A percentile compares a stretch with the other conserved stretches of the same genome.
Evolutionary conservation across 2,113 vertebrate species (phyloP).

Genomic region (Verasper variegatus): DNA sequence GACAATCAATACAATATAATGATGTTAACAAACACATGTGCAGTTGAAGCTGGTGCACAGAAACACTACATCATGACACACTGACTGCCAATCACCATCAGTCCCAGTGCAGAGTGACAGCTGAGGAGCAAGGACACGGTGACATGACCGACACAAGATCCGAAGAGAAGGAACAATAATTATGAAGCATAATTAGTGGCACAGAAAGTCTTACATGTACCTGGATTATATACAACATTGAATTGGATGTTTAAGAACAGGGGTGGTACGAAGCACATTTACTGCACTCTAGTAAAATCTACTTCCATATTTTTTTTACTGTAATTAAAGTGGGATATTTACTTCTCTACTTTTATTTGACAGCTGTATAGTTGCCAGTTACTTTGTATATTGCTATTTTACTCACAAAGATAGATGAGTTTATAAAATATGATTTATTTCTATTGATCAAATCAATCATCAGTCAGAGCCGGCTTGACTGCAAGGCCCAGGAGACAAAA

Average conservation of each 20-base stretch:
- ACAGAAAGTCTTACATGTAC: background rate
- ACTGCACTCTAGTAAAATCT: too few relatives aligned
- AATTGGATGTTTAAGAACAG: too few relatives aligned
- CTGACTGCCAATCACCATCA: constrained; percentile 22
- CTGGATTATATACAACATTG: background rate
- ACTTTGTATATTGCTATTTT: background rate
- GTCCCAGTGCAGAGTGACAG: background rate
- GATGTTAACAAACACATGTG: constrained; percentile 25
- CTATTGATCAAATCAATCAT: background rate
- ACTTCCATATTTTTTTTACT: too few relatives aligned
- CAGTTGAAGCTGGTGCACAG: background rate
- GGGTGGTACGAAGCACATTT: too few relatives aligned
- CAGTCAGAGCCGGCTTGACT: background rate
- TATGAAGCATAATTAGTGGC: background rate
- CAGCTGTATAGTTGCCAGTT: background rate
- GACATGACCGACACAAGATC: background rate
- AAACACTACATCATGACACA: constrained; percentile 7
- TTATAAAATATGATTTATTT: background rate
- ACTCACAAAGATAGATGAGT: too few relatives aligned
- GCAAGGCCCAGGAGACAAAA: too few relatives aligned
- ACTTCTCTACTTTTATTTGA: background rate
- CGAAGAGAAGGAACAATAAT: background rate
- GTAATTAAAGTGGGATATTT: background rate
- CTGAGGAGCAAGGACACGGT: background rate
- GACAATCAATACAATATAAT: constrained; percentile 49